Evolutionary conservation across 53 echinoderm and acorn worm species (phyloP).

Genomic region (Luidia sarsii): DNA sequence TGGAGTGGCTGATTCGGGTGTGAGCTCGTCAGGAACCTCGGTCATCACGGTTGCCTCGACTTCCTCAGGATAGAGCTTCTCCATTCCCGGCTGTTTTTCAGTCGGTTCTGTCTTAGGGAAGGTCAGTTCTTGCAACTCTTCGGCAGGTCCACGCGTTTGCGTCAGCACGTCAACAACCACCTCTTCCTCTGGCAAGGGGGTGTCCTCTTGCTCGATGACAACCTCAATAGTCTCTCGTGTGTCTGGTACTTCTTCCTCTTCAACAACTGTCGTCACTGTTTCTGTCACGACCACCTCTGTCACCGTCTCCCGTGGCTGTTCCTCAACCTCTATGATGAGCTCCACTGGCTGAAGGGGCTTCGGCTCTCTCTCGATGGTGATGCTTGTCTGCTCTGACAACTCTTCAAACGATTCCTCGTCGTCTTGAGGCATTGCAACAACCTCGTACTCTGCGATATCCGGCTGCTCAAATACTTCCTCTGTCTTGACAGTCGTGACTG

Average conservation of each 20-base stretch:
- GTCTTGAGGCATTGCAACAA: constrained; percentile 18
- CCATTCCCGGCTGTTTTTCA: constrained; percentile 13
- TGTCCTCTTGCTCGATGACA: constrained; percentile 64
- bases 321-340: constrained; percentile 66
- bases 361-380: constrained; percentile 52
- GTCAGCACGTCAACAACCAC: constrained; percentile 55
- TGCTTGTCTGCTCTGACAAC: constrained; percentile 48
- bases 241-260: constrained; percentile 21
- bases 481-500: constrained; percentile 47
- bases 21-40: constrained; percentile 18
- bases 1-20: background rate
- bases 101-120: constrained; percentile 9
- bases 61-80: constrained; percentile 21
- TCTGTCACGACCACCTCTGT: constrained; percentile 56
- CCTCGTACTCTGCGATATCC: constrained; percentile 10
- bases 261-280: constrained; percentile 38
- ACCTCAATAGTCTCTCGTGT: constrained; percentile 60
- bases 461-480: constrained; percentile 40
- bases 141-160: constrained; percentile 27
- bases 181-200: constrained; percentile 65
- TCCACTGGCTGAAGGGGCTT: constrained; percentile 62
- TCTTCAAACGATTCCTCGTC: constrained; percentile 52
- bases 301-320: constrained; percentile 22
- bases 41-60: constrained; percentile 23
- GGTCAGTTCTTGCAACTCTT: constrained; percentile 17